These are phyloP conservation scores for Glomeris maerens DNA, from an alignment of 1,140 invertebrate genomes.

Conservation along the genomic window DNA sequence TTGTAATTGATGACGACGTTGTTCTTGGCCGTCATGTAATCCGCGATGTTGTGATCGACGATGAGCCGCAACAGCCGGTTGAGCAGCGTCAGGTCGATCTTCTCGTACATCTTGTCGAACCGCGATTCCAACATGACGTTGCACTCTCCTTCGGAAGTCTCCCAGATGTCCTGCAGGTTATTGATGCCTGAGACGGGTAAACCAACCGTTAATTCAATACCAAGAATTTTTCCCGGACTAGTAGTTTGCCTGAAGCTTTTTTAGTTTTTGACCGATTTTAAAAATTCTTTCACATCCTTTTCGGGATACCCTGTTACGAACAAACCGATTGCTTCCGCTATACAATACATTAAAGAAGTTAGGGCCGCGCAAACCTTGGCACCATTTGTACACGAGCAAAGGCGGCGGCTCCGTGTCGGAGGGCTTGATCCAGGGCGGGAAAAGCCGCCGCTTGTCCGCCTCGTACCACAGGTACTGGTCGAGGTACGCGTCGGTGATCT, in stretches of 20 bases:
- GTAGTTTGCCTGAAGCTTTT: no score
- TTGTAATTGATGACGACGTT: conserved; percentile 99
- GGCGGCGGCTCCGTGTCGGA: conserved; percentile 97
- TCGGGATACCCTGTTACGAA: no score
- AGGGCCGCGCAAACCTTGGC: conserved; percentile 53
- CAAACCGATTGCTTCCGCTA: no score
- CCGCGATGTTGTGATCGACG: conserved; percentile 99
- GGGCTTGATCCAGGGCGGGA: conserved; percentile 98
- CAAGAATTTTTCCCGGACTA: no score
- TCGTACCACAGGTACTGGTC: conserved; percentile 99
- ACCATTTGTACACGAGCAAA: conserved; percentile 97
- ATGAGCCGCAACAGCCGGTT: conserved; percentile 90
- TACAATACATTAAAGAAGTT: not conserved
- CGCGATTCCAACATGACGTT: conserved; percentile 95
- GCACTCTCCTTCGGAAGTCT: conserved; percentile 93
- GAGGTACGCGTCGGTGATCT: conserved; percentile 99
- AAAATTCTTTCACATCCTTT: no score
- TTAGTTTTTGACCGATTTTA: no score
- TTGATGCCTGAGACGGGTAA: conserved; percentile 55
- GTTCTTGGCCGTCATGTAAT: conserved; percentile 99
- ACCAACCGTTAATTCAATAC: no score
- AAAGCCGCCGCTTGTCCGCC: conserved; percentile 89
- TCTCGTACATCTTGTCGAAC: conserved; percentile 98
- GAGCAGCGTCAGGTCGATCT: conserved; percentile 95
- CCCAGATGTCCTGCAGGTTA: conserved; percentile 97